These are phyloP conservation scores for Megaleporinus macrocephalus DNA, from an alignment of 2,113 vertebrate genomes.

Conservation along the genomic window DNA sequence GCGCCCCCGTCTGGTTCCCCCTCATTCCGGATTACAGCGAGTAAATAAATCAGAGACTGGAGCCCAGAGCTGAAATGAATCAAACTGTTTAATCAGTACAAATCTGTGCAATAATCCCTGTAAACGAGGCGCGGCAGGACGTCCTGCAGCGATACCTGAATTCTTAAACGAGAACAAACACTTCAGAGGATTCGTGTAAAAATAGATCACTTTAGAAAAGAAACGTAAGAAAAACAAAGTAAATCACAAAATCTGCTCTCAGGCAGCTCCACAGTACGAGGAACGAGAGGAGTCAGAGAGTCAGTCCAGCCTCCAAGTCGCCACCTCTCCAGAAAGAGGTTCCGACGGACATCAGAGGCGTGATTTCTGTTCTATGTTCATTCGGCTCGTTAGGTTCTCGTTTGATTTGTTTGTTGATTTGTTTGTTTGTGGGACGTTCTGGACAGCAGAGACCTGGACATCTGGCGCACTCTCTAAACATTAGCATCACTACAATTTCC, in stretches of 20 bases:
- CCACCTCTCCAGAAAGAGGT: too few relatives aligned
- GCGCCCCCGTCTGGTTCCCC: neutral
- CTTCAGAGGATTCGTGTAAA: slow-evolving; percentile 46
- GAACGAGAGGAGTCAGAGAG: neutral
- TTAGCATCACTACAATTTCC: too few relatives aligned
- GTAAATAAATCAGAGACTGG: too few relatives aligned
- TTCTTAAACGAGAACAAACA: slow-evolving; percentile 24
- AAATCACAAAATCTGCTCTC: neutral
- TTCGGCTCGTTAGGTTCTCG: neutral
- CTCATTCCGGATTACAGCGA: too few relatives aligned
- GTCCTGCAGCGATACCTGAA: slow-evolving; percentile 46
- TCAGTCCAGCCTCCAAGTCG: too few relatives aligned
- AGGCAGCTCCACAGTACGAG: neutral
- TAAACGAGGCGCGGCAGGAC: slow-evolving; percentile 49
- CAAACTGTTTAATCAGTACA: slow-evolving; percentile 53
- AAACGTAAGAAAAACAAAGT: slow-evolving; percentile 10
- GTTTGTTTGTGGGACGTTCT: too few relatives aligned
- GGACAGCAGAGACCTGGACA: too few relatives aligned
- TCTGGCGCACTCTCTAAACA: too few relatives aligned
- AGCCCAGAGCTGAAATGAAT: neutral
- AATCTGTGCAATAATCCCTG: slow-evolving; percentile 43
- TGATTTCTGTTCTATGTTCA: neutral
- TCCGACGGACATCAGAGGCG: too few relatives aligned
- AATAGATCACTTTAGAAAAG: slow-evolving; percentile 46
- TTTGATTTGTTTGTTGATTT: neutral